Evolutionary conservation across 2,797 vertebrate genomes (phyloP).

Genomic region (Macroramphosus scolopax): DNA sequence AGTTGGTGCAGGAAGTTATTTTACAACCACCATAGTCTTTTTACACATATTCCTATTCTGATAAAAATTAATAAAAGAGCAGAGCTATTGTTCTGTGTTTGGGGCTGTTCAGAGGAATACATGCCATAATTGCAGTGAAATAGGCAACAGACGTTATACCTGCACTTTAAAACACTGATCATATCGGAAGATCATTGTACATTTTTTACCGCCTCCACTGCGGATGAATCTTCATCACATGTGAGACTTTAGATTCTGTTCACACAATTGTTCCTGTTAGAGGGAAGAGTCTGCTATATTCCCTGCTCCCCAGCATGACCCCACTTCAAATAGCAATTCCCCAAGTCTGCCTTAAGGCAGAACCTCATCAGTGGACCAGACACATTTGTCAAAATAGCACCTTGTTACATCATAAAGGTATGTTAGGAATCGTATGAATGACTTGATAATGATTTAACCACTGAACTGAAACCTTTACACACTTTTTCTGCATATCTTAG

Average conservation of each 20-base stretch:
- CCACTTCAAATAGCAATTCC: conserved; percentile 20
- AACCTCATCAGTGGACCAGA: conserved; percentile 31
- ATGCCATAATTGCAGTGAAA: conserved; percentile 7
- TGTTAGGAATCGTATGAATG: conserved; percentile 31
- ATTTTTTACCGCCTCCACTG: not conserved
- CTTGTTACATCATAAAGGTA: conserved; percentile 24
- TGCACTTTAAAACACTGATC: not conserved
- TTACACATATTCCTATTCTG: conserved; percentile 19
- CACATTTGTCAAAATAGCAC: conserved; percentile 38
- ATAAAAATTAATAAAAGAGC: no score
- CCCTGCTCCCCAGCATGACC: conserved; percentile 15
- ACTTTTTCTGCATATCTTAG: not conserved
- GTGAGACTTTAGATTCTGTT: conserved; percentile 16
- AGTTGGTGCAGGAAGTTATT: conserved; percentile 40
- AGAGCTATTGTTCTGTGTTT: conserved; percentile 27
- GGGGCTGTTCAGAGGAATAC: conserved; percentile 12
- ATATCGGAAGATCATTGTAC: not conserved
- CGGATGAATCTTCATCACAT: not conserved
- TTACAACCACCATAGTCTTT: conserved; percentile 35
- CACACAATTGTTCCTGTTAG: conserved; percentile 6
- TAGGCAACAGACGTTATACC: not conserved
- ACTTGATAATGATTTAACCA: conserved; percentile 13
- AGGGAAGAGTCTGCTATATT: conserved; percentile 28
- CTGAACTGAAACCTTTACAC: not conserved
- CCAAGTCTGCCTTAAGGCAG: conserved; percentile 20